These are phyloP conservation scores for Dendrocopos noguchii DNA, from an alignment of 2,113 vertebrate species.

Conservation along the genomic window DNA sequence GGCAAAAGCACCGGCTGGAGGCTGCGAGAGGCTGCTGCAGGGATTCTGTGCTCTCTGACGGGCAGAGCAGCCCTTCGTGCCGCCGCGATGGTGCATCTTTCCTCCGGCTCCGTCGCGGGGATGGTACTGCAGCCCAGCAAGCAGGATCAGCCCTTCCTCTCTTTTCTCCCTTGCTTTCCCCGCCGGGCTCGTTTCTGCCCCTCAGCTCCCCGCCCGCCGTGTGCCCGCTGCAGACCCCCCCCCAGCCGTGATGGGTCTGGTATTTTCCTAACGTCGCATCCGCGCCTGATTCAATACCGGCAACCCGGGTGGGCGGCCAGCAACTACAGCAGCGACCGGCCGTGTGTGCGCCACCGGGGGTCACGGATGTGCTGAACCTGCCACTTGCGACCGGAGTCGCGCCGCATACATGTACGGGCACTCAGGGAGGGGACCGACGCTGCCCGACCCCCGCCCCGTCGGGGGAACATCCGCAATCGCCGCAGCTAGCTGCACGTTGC, in stretches of 20 bases:
- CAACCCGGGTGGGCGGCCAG: neutral
- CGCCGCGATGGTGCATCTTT: neutral
- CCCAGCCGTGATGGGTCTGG: neutral
- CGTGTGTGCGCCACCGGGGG: neutral
- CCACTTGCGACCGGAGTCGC: neutral
- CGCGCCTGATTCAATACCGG: neutral
- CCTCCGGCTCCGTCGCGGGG: neutral
- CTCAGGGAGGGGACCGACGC: neutral
- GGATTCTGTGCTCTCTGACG: neutral
- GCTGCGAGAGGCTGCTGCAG: neutral
- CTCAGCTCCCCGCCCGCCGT: neutral
- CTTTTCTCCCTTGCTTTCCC: neutral
- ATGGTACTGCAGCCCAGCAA: neutral
- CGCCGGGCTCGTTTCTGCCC: neutral
- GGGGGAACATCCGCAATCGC: neutral
- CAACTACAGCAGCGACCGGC: neutral
- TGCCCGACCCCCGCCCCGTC: neutral
- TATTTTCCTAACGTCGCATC: neutral
- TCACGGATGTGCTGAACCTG: neutral
- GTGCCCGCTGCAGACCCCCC: conserved; percentile 1
- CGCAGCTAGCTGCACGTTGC: neutral
- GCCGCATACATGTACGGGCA: neutral
- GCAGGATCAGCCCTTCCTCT: neutral
- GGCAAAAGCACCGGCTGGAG: neutral
- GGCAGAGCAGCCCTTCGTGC: neutral